phyloP scores from a whole-genome alignment of 2,797 vertebrate species.

The Bovichtus diacanthus region DNA sequence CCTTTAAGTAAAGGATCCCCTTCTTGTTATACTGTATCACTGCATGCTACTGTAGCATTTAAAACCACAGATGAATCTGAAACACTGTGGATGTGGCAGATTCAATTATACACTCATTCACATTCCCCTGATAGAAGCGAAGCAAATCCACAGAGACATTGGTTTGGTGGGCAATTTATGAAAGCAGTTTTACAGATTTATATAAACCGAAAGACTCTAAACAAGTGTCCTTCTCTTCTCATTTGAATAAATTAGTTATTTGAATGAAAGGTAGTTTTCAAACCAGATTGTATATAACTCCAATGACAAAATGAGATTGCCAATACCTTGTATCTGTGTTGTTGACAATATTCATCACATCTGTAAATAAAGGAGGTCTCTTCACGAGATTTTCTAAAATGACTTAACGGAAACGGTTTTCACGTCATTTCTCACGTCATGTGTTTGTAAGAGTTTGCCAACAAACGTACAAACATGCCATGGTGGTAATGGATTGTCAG shows the following conservation, averaged over 20 bases:
- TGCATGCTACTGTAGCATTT: conserved; percentile 49
- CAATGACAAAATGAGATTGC: conserved; percentile 1
- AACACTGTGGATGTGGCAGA: conserved; percentile 62
- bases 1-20: conserved; percentile 62
- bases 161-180: conserved; percentile 61
- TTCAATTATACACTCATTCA: conserved; percentile 69
- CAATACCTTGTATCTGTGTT: background rate
- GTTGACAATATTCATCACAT: conserved; percentile 13
- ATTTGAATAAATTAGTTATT: conserved; percentile 55
- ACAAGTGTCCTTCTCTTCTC: conserved; percentile 54
- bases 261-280: conserved; percentile 32
- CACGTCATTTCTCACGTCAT: background rate
- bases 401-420: background rate
- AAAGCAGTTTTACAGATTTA: conserved; percentile 64
- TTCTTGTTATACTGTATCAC: conserved; percentile 60
- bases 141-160: conserved; percentile 58
- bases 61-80: conserved; percentile 71
- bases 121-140: conserved; percentile 59
- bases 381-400: background rate
- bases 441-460: conserved; percentile 18
- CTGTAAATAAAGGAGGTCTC: background rate
- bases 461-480: conserved; percentile 50
- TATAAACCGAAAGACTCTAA: conserved; percentile 69
- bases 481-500: conserved; percentile 40
- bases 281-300: conserved; percentile 18